Percentiles rank a stretch among this genome's conserved stretches.
Evolutionary conservation across 2,113 vertebrate species (phyloP).

Genomic region (Sorex fumeus): DNA sequence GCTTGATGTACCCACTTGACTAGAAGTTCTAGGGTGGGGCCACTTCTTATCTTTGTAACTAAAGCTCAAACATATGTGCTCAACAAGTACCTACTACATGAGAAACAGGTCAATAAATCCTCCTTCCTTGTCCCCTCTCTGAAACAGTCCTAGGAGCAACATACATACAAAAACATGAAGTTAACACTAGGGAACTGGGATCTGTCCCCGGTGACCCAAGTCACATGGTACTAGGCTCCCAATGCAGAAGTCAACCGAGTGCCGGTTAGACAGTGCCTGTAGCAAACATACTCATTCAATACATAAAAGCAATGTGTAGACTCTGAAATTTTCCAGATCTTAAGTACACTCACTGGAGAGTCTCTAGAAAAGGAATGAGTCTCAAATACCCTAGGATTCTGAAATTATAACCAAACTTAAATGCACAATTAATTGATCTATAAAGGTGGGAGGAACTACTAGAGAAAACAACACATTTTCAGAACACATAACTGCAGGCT

Average conservation of each 20-base stretch:
- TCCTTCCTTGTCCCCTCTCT: neutral
- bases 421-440: neutral
- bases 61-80: conserved; percentile 10
- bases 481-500: neutral
- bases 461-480: conserved; percentile 34
- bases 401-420: conserved; percentile 43
- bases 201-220: conserved; percentile 33
- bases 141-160: conserved; percentile 33
- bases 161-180: conserved; percentile 68
- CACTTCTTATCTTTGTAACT: conserved; percentile 42
- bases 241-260: neutral
- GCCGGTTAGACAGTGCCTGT: neutral
- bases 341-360: conserved; percentile 28
- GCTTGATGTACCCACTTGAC: neutral
- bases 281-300: conserved; percentile 8
- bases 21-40: neutral
- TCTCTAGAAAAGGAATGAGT: neutral
- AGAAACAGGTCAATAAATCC: conserved; percentile 5
- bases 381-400: neutral
- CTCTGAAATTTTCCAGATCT: conserved; percentile 49
- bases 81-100: neutral
- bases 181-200: conserved; percentile 52
- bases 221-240: conserved; percentile 33
- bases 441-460: accelerated
- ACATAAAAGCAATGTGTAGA: neutral